Percentiles rank a stretch among this genome's conserved stretches.
Conservation (phyloP, 2,888 invertebrate genomes). For the Mesoligia furuncula region DNA sequence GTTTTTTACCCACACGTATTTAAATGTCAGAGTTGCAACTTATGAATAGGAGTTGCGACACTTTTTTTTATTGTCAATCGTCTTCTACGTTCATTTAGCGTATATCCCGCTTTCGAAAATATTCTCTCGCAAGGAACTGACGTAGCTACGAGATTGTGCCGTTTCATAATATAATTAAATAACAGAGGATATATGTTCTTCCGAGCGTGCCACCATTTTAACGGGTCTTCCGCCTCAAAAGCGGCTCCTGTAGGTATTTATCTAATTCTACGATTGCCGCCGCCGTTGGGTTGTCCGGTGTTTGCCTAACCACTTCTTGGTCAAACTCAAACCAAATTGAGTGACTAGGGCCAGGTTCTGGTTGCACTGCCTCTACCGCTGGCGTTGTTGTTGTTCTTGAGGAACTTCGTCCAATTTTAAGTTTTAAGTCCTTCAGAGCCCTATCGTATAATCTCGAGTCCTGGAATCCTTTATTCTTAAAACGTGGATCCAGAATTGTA, state of each 20-base stretch:
- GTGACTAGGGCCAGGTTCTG: constrained; percentile 6
- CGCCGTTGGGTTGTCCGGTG: constrained; percentile 13
- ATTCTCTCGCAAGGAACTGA: constrained; percentile 10
- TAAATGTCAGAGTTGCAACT: constrained; percentile 12
- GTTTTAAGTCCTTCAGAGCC: constrained; percentile 8
- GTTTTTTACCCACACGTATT: neutral
- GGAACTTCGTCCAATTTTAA: constrained; percentile 22
- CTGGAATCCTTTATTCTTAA: constrained; percentile 21
- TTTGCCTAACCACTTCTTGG: constrained; percentile 17
- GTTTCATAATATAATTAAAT: constrained; percentile 11
- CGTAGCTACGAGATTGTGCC: constrained; percentile 13
- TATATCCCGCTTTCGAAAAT: constrained; percentile 17
- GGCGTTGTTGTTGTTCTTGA: constrained; percentile 11
- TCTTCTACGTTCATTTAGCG: constrained; percentile 5
- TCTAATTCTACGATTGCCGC: constrained; percentile 3
- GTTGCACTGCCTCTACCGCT: constrained; percentile 7
- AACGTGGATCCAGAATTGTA: constrained; percentile 16
- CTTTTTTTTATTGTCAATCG: constrained; percentile 7
- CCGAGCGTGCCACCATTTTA: constrained; percentile 23
- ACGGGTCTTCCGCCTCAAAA: constrained; percentile 15
- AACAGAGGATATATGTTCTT: constrained; percentile 1
- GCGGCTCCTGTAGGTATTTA: constrained; percentile 5
- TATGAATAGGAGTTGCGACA: constrained; percentile 6
- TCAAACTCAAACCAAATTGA: constrained; percentile 25
- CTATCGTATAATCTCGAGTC: neutral